Evolutionary conservation across 37 sponge, comb jelly and placozoan species (phyloP), one percentile per base, ranked within the genome.

Genomic region (Oscarella lobularis): DNA sequence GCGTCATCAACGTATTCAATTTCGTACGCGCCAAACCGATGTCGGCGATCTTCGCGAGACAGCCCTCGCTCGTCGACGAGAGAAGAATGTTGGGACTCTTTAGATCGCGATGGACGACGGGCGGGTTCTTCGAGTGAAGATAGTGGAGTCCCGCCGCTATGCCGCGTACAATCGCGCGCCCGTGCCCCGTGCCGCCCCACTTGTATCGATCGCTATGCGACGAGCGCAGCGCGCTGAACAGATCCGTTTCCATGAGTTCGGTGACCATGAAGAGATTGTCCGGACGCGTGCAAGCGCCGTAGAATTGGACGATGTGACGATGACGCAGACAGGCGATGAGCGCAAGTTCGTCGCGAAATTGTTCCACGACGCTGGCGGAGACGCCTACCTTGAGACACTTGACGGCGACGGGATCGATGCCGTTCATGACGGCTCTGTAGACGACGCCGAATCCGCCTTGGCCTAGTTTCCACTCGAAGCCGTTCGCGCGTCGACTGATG

Each of bases 1-100:
- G 89, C 3, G 94, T 93, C 94, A 93, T 93, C 67, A 88, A 85
- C n/a, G 85, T 79, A 0, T 81, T 70, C 37, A 72, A 77, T 74
- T 84, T 93, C 34, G 88, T 84, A 5, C 90, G 78, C 27, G 94
- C 94, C 39, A 93, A 54, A 0, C 94, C 94, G 33, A 93, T 87
- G 67, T 93, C 94, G 14, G 87, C 94, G 70, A 93, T 89, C 83
- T 93, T 93, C 2, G 94, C 85, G n/a, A 87, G 33, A n/a, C n/a
- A n/a, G n/a, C n/a, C n/a, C n/a, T n/a, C n/a, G n/a, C n/a, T n/a
- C 2, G 76, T 75, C 75, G 73, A 85, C 83, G 80, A 80, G 3
- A 93, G 75, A n/a, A 93, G 79, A 35, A 93, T 77, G 71, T 93
- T 93, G 0, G 94, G 91, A 40, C 94, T 93, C 76, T 93, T 93